Conservation (phyloP, 1,140 invertebrate genomes). For the Ceratina australensis region DNA sequence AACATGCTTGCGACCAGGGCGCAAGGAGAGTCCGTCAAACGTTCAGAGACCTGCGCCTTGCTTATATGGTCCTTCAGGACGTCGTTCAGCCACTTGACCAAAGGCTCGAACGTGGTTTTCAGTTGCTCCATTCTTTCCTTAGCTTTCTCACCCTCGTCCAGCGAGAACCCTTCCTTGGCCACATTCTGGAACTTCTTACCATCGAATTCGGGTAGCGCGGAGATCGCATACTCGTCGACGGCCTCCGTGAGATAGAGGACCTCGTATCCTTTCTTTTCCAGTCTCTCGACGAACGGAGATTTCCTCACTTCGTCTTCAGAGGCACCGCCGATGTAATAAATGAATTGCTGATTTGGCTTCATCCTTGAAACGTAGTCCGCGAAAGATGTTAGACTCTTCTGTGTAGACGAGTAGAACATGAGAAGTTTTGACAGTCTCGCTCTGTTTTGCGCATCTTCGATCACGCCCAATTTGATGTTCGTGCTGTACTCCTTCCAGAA, state of each 20-base stretch:
- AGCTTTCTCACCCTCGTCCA: slow-evolving; percentile 91
- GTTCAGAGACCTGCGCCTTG: slow-evolving; percentile 93
- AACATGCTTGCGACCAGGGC: slow-evolving; percentile 98
- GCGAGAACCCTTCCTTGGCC: slow-evolving; percentile 97
- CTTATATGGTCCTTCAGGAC: slow-evolving; percentile 91
- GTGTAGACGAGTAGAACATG: slow-evolving; percentile 92
- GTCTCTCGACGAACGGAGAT: slow-evolving; percentile 97
- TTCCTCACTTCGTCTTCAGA: slow-evolving; percentile 92
- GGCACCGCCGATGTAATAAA: slow-evolving; percentile 98
- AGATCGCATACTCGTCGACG: slow-evolving; percentile 99
- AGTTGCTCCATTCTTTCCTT: slow-evolving; percentile 91
- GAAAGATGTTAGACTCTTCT: slow-evolving; percentile 85
- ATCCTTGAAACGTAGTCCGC: slow-evolving; percentile 96
- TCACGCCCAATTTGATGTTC: slow-evolving; percentile 98
- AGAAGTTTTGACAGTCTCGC: slow-evolving; percentile 97
- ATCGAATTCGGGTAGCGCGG: slow-evolving; percentile 98
- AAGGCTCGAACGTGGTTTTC: slow-evolving; percentile 92
- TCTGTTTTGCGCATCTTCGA: slow-evolving; percentile 98
- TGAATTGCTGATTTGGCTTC: slow-evolving; percentile 97
- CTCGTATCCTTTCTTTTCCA: slow-evolving; percentile 97
- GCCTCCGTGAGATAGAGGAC: slow-evolving; percentile 97
- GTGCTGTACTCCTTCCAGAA: slow-evolving; percentile 99
- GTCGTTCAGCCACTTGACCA: slow-evolving; percentile 95
- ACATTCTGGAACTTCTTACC: slow-evolving; percentile 99
- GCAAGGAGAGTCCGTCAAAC: slow-evolving; percentile 95